Conservation (phyloP, 2,797 vertebrate genomes). For the Onychomys leucogaster region DNA sequence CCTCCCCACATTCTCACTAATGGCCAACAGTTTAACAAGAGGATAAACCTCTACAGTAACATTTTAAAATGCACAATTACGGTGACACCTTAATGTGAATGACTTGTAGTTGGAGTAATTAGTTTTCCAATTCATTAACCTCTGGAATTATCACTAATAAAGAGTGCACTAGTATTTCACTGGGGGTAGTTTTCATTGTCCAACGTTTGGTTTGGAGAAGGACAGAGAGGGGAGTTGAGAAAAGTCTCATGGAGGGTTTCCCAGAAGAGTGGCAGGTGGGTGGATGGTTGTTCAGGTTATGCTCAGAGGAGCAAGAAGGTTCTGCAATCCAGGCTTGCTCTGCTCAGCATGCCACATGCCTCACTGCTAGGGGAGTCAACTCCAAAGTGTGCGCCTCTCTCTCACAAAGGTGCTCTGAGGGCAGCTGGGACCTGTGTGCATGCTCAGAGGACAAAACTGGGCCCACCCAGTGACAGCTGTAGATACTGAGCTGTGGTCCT, state of each 20-base stretch:
- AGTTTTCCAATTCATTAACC: constrained; percentile 24
- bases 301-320: neutral
- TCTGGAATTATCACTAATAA: constrained; percentile 10
- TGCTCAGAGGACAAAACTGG: constrained; percentile 31
- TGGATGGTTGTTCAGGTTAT: neutral
- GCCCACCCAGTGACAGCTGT: neutral
- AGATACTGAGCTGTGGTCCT: neutral
- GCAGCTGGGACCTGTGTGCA: neutral
- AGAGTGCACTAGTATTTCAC: neutral
- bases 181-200: neutral
- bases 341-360: neutral
- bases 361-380: neutral
- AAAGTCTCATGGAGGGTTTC: neutral
- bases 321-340: neutral
- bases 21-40: constrained; percentile 43
- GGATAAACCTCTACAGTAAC: constrained; percentile 11
- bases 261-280: neutral
- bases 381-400: neutral
- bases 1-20: neutral
- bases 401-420: neutral
- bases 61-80: constrained; percentile 49
- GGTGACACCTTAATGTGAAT: constrained; percentile 1
- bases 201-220: neutral
- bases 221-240: neutral
- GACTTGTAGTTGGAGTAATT: constrained; percentile 50